phyloP scores from a whole-genome alignment of 1,140 invertebrate species.

The Globodera ellingtonae region DNA sequence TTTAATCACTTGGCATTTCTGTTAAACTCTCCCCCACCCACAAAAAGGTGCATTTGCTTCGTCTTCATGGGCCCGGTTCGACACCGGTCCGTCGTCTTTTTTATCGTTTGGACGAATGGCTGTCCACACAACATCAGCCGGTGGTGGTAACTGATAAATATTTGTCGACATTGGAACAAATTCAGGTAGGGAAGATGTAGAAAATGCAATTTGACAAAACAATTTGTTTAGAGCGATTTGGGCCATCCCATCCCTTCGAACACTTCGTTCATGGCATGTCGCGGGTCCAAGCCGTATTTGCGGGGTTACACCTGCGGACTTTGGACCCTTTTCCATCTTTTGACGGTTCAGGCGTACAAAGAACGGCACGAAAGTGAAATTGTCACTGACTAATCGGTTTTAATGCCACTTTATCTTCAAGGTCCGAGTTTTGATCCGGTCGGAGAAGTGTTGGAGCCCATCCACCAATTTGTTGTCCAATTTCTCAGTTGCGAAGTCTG shows the following conservation, averaged over 20 bases:
- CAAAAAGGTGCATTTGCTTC: conserved; percentile 56
- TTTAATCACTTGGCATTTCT: background rate
- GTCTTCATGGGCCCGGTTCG: conserved; percentile 60
- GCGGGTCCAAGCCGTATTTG: conserved; percentile 74
- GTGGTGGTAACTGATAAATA: conserved; percentile 56
- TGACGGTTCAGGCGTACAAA: conserved; percentile 79
- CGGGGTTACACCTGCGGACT: conserved; percentile 90
- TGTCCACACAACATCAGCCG: conserved; percentile 36
- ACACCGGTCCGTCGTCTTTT: conserved; percentile 59
- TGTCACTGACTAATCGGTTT: background rate
- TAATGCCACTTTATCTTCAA: conserved; percentile 29
- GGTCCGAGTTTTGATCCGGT: conserved; percentile 59
- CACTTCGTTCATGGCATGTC: conserved; percentile 72
- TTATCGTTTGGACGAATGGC: conserved; percentile 60
- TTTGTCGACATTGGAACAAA: conserved; percentile 53
- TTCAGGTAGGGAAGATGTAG: conserved; percentile 34
- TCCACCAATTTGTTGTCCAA: conserved; percentile 84
- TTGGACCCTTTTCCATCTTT: conserved; percentile 89
- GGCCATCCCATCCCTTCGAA: conserved; percentile 43
- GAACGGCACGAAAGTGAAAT: conserved; percentile 64
- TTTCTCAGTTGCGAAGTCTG: conserved; percentile 94
- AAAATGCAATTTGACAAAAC: conserved; percentile 9
- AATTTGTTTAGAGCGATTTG: conserved; percentile 31
- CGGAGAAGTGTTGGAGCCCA: conserved; percentile 75
- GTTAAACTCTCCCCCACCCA: conserved; percentile 14